Evolutionary conservation across 2,797 vertebrate species (phyloP).

Genomic region (Falco berigora): DNA sequence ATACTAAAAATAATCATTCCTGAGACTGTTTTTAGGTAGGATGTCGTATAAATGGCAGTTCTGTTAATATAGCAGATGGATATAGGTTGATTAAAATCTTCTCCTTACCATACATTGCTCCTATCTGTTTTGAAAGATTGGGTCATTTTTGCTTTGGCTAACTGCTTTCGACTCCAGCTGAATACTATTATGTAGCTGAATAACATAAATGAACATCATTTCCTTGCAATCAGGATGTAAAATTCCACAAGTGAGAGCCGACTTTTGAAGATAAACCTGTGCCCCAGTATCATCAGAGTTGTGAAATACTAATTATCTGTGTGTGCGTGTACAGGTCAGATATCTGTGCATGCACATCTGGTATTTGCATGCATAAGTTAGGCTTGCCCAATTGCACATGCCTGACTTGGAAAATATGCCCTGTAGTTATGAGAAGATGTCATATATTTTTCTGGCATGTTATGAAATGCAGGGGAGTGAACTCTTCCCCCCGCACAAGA

Average conservation of each 20-base stretch:
- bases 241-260: background rate
- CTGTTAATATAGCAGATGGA: background rate
- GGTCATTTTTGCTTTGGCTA: background rate
- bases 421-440: conserved; percentile 4
- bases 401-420: conserved; percentile 28
- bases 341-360: background rate
- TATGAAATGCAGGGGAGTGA: background rate
- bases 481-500: background rate
- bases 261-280: background rate
- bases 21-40: conserved; percentile 48
- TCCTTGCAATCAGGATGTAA: background rate
- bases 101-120: background rate
- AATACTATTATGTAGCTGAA: background rate
- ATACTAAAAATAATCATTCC: conserved; percentile 57
- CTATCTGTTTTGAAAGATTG: background rate
- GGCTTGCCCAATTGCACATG: background rate
- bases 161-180: background rate
- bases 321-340: background rate
- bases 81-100: background rate
- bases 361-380: background rate
- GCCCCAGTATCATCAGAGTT: background rate
- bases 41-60: background rate
- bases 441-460: background rate
- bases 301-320: background rate
- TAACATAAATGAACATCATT: background rate